Evolutionary conservation across 2,797 vertebrate species (phyloP), one percentile per base, ranked within the genome.

Genomic region (Calcarius lapponicus): DNA sequence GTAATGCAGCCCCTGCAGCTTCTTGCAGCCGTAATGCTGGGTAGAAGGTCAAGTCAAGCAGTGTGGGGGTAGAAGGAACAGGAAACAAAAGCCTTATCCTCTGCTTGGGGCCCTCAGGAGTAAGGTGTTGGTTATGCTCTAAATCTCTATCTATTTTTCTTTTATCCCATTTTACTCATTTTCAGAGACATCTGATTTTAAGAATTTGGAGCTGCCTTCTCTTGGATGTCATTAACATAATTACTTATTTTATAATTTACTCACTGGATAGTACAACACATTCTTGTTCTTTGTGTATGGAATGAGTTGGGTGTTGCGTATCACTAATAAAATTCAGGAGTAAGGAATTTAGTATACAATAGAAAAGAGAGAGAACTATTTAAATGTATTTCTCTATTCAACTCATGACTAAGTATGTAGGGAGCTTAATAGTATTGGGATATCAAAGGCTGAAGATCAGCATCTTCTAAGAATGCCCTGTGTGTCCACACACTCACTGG

Each of bases 281-380:
- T n/a, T 80, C n/a, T 58, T 34, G 29, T 60, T 70, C 22, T 72
- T 32, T 74, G 34, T 31, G 3, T 42, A 20, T 21, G 17, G 69
- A 62, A 57, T 42, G 11, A 53, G 8, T 43, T 87, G 26, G 6
- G 19, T 36, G 22, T 57, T 80, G 31, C 26, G 38, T 16, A 57
- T 15, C 51, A 57, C 26, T 57, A 78, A 83, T 15, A 48, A 45
- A 50, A 8, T 90, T 53, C 21, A 56, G 11, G 26, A 90, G 16
- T 0, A 0, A 84, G 31, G 29, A 65, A 34, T 66, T 76, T 40
- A 43, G 17, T 66, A 38, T 26, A 11, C 2, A 3, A 40, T 24
- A 76, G 43, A 74, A 70, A 85, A 73, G 4, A 13, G 13, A 13
- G 14, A 86, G 13, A 80, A 20, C 10, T 43, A 25, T 78, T 88